These are phyloP conservation scores for Brachyptera risi DNA, from an alignment of 2,888 invertebrate species.

Conservation along the genomic window DNA sequence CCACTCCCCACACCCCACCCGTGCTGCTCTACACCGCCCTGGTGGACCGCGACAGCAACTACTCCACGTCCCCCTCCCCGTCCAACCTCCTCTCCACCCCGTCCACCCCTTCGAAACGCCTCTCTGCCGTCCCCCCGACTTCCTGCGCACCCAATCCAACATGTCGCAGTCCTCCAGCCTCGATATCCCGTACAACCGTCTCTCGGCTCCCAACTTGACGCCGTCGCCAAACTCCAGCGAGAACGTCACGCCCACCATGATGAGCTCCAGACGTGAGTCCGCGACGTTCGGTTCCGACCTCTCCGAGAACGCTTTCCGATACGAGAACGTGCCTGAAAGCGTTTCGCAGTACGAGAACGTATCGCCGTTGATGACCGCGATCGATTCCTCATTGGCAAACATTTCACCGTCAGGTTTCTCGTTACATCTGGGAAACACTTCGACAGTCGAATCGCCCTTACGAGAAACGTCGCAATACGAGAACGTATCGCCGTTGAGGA, in stretches of 20 bases:
- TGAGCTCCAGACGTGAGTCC: background rate
- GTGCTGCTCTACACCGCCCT: constrained; percentile 36
- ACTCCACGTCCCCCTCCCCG: constrained; percentile 25
- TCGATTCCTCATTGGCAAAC: too few relatives aligned
- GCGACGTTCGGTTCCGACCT: background rate
- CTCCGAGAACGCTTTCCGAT: too few relatives aligned
- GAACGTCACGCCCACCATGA: background rate
- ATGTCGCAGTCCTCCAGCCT: constrained; percentile 19
- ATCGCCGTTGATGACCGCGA: too few relatives aligned
- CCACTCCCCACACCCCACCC: constrained; percentile 38
- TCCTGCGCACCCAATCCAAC: too few relatives aligned
- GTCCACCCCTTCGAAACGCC: constrained; percentile 24
- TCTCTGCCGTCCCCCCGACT: background rate
- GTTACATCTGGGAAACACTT: too few relatives aligned
- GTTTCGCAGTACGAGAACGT: too few relatives aligned
- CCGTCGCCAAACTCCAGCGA: constrained; percentile 1
- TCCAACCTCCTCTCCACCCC: too few relatives aligned
- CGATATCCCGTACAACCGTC: constrained; percentile 16
- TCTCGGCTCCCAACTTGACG: background rate
- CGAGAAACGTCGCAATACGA: too few relatives aligned
- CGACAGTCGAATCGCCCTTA: too few relatives aligned
- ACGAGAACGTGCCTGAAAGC: too few relatives aligned
- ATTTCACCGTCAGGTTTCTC: too few relatives aligned
- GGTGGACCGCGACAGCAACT: constrained; percentile 32
- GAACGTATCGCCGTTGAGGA: too few relatives aligned